Conservation (phyloP, 2,888 invertebrate genomes). For the Cephonodes hylas region DNA sequence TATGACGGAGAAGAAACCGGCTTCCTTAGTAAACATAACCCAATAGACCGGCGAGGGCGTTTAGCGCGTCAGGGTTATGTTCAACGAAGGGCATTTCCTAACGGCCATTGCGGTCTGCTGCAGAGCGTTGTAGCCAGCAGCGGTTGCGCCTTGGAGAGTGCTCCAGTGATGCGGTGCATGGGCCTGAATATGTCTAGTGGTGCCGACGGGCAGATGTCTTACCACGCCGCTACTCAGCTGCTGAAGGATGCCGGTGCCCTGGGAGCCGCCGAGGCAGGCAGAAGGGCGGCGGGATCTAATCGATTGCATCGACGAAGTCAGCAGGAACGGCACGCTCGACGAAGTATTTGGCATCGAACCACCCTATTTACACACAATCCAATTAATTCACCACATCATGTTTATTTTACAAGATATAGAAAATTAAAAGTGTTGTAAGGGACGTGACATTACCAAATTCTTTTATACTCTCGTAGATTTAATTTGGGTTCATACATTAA, state of each 20-base stretch:
- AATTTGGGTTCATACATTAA: neutral
- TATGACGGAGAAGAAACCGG: neutral
- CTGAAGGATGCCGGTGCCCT: slow-evolving; percentile 89
- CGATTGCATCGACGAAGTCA: slow-evolving; percentile 82
- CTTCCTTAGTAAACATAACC: neutral
- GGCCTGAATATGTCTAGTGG: slow-evolving; percentile 81
- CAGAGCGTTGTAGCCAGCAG: slow-evolving; percentile 78
- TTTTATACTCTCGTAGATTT: neutral
- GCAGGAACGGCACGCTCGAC: slow-evolving; percentile 92
- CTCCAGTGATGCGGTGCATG: slow-evolving; percentile 69
- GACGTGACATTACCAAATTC: neutral
- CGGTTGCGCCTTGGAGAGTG: slow-evolving; percentile 73
- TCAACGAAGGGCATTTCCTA: slow-evolving; percentile 89
- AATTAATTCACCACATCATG: neutral
- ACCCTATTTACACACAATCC: slow-evolving; percentile 79
- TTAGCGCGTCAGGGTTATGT: slow-evolving; percentile 85
- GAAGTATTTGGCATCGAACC: slow-evolving; percentile 95
- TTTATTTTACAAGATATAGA: neutral
- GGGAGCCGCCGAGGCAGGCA: slow-evolving; percentile 84
- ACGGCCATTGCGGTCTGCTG: slow-evolving; percentile 81
- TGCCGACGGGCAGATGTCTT: slow-evolving; percentile 88
- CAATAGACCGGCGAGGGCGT: slow-evolving; percentile 18
- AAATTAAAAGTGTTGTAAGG: neutral
- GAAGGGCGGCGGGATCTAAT: slow-evolving; percentile 88
- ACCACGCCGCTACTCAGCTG: slow-evolving; percentile 97